Percentiles rank a stretch among this genome's conserved stretches.
Evolutionary conservation across 2,113 vertebrate genomes (phyloP).

Genomic region (Morone chrysops): DNA sequence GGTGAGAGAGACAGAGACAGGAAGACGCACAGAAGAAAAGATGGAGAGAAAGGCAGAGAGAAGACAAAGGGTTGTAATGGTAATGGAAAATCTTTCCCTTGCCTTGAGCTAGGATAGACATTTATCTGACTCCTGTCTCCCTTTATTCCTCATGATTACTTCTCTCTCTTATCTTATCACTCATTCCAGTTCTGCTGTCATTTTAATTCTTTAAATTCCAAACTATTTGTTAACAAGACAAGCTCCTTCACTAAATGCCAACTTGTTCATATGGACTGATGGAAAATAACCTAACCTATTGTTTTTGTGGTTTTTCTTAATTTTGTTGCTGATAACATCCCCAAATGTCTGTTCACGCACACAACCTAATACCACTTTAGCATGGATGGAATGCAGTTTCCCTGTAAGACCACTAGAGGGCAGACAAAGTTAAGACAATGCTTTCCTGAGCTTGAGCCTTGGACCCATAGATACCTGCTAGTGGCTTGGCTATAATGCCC

Average conservation of each 20-base stretch:
- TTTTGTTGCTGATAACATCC: background rate
- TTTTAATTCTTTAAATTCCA: background rate
- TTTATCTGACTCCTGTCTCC: no score
- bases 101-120: no score
- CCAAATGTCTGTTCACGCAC: background rate
- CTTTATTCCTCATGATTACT: background rate
- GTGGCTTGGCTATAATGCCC: no score
- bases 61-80: background rate
- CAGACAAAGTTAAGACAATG: constrained; percentile 24
- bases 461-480: background rate
- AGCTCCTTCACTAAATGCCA: background rate
- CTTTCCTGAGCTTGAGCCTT: background rate
- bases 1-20: background rate
- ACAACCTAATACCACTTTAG: background rate
- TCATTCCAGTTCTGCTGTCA: background rate
- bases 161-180: background rate
- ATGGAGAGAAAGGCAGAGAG: background rate
- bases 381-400: background rate
- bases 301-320: background rate
- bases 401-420: constrained; percentile 65
- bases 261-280: background rate
- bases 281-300: no score
- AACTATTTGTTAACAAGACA: background rate
- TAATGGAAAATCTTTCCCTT: no score
- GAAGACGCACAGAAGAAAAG: background rate